Evolutionary conservation across 2,113 vertebrate species (phyloP), one percentile per base, ranked within the genome.

Genomic region (Tupaia tana): DNA sequence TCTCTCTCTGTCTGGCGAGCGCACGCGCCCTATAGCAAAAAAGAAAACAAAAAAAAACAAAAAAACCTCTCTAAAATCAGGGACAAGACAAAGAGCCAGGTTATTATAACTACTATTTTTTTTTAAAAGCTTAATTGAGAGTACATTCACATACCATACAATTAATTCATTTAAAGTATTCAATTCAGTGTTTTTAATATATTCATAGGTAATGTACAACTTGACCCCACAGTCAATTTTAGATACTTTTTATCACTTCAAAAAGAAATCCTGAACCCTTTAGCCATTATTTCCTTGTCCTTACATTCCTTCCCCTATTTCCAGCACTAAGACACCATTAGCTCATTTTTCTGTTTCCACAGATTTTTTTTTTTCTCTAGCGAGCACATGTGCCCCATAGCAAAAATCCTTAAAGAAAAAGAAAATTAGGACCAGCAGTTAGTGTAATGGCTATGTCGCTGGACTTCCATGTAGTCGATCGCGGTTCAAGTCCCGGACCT

Each of bases 131-230:
- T 10, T 66, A 89, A 82, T 78, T 86, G 64, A 73, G 34, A 63
- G 34, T 22, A 69, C 25, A 79, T 67, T 86, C 3, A 61, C 9
- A 82, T 31, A 18, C 9, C 22, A 54, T 63, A 29, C 2, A 54
- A 56, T 69, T 84, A 19, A 86, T 67, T 31, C n/a, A 66, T 84
- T 88, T 78, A 66, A 83, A 78, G 31, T 66, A 12, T 66, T 59
- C 9, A 71, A 31, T 64, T 78, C 56, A 66, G 4, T 59, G 22
- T 59, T 88, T 91, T 89, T 29, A 75, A 52, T 27, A 70, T 58
- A 56, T 61, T 83, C 34, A 66, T 29, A 95, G 70, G 59, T 73
- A 87, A 83, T 6, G 14, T 71, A 12, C 59, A 95, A 74, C 54
- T 27, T 27, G 86, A 73, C 15, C 63, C 19, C 29, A 27, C 24